These are phyloP conservation scores for Heliconius himera DNA, from an alignment of 1,140 invertebrate genomes.

Conservation along the genomic window DNA sequence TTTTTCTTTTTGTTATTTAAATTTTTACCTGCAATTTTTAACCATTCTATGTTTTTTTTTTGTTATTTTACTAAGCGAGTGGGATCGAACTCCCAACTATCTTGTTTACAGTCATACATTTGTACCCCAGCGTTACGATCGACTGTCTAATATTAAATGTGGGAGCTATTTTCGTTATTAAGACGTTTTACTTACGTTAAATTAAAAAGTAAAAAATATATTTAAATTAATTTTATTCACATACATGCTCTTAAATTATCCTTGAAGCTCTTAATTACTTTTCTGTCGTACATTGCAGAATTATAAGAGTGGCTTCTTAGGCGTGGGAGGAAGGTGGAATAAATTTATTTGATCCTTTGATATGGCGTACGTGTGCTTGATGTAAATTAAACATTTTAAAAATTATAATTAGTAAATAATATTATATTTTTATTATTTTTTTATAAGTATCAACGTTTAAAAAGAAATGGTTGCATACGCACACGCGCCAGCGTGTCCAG, in stretches of 20 bases:
- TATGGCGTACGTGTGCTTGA: background rate
- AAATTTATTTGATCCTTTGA: constrained; percentile 1
- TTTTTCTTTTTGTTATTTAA: background rate
- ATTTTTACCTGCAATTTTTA: background rate
- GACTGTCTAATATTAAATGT: no score
- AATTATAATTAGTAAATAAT: background rate
- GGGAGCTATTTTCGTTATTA: no score
- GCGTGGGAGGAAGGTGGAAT: background rate
- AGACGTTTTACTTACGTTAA: no score
- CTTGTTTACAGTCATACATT: no score
- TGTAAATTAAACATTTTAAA: no score
- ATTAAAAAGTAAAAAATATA: background rate
- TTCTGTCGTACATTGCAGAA: background rate
- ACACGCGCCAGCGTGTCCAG: no score
- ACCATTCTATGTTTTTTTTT: background rate
- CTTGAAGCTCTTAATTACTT: background rate
- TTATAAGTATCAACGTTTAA: no score
- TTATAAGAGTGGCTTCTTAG: background rate
- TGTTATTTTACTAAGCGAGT: background rate
- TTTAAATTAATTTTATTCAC: background rate
- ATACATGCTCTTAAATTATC: background rate
- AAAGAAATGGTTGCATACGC: no score
- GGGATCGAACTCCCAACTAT: no score
- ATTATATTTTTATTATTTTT: background rate
- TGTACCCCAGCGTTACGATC: no score